Evolutionary conservation across 2,113 vertebrate species (phyloP).

Genomic region (Tragelaphus scriptus): DNA sequence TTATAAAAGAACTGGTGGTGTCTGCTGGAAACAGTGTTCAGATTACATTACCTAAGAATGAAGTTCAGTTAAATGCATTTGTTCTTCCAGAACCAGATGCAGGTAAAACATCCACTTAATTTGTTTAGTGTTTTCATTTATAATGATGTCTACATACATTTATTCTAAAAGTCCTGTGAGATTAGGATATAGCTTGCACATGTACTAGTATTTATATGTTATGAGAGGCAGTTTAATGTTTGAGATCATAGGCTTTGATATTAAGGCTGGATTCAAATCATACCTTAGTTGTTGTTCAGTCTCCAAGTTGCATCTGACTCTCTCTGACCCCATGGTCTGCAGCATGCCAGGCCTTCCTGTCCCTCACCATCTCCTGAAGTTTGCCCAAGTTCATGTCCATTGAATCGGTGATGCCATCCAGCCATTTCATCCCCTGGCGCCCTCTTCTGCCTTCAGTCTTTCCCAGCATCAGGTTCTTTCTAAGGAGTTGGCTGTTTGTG

Average conservation of each 20-base stretch:
- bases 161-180: not conserved
- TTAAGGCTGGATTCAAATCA: not conserved
- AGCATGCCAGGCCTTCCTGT: not conserved
- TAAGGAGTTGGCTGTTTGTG: not conserved
- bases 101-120: slow-evolving; percentile 79
- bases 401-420: not conserved
- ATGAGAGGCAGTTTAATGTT: not conserved
- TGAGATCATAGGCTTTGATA: not conserved
- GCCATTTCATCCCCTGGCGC: not conserved
- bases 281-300: not conserved
- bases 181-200: not conserved
- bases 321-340: not conserved
- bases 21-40: slow-evolving; percentile 94
- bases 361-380: not conserved
- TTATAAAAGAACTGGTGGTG: slow-evolving; percentile 90
- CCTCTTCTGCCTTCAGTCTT: not conserved
- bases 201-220: not conserved
- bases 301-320: not conserved
- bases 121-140: not conserved
- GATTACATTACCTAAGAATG: slow-evolving; percentile 91
- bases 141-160: not conserved
- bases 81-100: slow-evolving; percentile 85
- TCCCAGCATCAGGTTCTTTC: not conserved
- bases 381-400: not conserved
- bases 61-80: slow-evolving; percentile 93